Evolutionary conservation across 2,797 vertebrate species (phyloP).

Genomic region (Cossypha niveicapilla): DNA sequence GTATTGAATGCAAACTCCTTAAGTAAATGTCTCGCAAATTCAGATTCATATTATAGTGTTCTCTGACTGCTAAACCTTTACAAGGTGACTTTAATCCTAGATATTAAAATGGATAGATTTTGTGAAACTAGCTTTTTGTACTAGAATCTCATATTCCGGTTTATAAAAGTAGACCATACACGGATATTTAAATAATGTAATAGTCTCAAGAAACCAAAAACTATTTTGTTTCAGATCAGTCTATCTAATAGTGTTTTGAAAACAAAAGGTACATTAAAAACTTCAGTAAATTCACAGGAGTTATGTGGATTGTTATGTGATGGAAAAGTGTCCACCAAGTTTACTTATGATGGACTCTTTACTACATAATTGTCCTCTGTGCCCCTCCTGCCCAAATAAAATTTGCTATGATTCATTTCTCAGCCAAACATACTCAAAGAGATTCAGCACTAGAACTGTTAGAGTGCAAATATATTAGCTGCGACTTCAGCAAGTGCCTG

Average conservation of each 20-base stretch:
- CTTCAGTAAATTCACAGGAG: background rate
- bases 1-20: background rate
- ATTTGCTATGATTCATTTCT: slow-evolving; percentile 68
- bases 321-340: slow-evolving; percentile 21
- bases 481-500: slow-evolving; percentile 80
- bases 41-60: background rate
- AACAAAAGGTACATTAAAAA: slow-evolving; percentile 18
- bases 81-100: background rate
- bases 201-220: background rate
- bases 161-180: background rate
- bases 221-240: background rate
- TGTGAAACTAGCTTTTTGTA: background rate
- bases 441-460: slow-evolving; percentile 71
- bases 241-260: slow-evolving; percentile 7
- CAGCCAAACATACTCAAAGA: slow-evolving; percentile 72
- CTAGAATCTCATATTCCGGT: background rate
- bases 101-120: background rate
- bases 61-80: background rate
- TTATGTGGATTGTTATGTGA: background rate
- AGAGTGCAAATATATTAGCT: slow-evolving; percentile 84
- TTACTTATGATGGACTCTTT: slow-evolving; percentile 27
- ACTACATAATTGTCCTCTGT: background rate
- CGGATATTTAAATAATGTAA: background rate
- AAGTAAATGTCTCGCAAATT: background rate
- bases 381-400: slow-evolving; percentile 54